Percentiles rank a stretch among this genome's conserved stretches.
phyloP scores from a whole-genome alignment of 2,888 invertebrate genomes.

The Noctua janthe region DNA sequence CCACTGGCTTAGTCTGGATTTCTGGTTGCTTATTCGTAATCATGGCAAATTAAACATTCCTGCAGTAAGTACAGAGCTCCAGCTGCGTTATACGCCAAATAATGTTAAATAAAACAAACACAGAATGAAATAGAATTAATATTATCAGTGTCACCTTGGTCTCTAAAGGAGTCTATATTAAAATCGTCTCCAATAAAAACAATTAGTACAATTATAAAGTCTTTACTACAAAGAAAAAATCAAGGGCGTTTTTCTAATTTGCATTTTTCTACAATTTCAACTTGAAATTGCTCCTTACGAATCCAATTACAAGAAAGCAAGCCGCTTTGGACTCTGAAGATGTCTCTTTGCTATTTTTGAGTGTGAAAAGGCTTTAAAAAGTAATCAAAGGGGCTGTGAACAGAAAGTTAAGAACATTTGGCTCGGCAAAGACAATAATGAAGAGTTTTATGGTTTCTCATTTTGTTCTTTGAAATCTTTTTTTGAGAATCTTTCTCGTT shows the following conservation, averaged over 20 bases:
- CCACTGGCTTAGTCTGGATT: background rate
- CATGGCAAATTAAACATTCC: slow-evolving; percentile 15
- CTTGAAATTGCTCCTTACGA: slow-evolving; percentile 78
- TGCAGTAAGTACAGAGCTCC: background rate
- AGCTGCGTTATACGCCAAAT: background rate
- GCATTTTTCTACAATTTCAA: slow-evolving; percentile 77
- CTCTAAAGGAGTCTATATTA: slow-evolving; percentile 20
- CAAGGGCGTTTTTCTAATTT: slow-evolving; percentile 74
- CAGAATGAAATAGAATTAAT: background rate
- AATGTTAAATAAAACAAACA: background rate
- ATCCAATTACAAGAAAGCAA: slow-evolving; percentile 85
- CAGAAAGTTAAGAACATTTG: slow-evolving; percentile 83
- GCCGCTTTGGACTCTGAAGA: slow-evolving; percentile 77
- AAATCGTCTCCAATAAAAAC: slow-evolving; percentile 64
- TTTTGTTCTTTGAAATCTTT: slow-evolving; percentile 80
- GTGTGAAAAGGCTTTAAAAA: slow-evolving; percentile 84
- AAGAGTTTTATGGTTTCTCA: slow-evolving; percentile 85
- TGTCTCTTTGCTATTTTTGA: slow-evolving; percentile 83
- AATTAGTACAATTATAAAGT: slow-evolving; percentile 71
- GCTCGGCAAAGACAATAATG: slow-evolving; percentile 80
- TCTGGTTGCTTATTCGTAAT: background rate
- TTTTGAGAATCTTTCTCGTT: slow-evolving; percentile 66
- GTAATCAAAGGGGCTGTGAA: slow-evolving; percentile 85
- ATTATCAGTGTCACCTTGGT: background rate
- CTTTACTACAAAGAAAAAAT: slow-evolving; percentile 58